Conservation (phyloP, 2,113 vertebrate species). For the Gavialis gangeticus region DNA sequence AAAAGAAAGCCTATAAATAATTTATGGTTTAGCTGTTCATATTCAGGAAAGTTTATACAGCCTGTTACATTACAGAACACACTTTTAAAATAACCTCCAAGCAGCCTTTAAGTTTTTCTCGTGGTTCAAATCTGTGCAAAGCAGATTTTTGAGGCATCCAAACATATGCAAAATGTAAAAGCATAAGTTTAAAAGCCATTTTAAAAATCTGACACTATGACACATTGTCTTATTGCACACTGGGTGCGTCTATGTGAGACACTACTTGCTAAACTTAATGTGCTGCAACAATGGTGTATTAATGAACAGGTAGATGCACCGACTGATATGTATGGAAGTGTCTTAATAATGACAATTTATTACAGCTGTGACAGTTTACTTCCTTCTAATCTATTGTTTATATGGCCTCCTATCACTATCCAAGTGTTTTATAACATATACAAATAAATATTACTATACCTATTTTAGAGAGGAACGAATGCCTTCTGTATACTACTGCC, state of each 20-base stretch:
- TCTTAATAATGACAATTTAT: constrained; percentile 44
- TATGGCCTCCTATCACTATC: neutral
- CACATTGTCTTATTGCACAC: constrained; percentile 51
- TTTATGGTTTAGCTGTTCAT: constrained; percentile 3
- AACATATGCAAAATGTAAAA: neutral
- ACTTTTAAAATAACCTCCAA: neutral
- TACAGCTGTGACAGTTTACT: neutral
- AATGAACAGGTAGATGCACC: neutral
- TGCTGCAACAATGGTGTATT: no score
- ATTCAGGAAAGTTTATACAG: constrained; percentile 13
- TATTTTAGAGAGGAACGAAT: neutral
- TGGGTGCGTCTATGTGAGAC: neutral
- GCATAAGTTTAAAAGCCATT: neutral
- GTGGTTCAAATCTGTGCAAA: neutral
- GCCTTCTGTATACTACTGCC: no score
- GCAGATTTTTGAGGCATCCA: neutral
- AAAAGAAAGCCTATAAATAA: constrained; percentile 9
- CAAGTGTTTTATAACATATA: neutral
- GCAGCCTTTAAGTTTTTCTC: neutral
- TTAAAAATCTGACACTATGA: neutral
- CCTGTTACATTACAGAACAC: neutral
- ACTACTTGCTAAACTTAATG: no score
- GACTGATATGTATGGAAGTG: neutral
- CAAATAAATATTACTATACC: neutral
- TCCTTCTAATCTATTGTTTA: neutral